Conservation (phyloP, 2,888 invertebrate genomes). For the Acanthosepion lycidas region DNA sequence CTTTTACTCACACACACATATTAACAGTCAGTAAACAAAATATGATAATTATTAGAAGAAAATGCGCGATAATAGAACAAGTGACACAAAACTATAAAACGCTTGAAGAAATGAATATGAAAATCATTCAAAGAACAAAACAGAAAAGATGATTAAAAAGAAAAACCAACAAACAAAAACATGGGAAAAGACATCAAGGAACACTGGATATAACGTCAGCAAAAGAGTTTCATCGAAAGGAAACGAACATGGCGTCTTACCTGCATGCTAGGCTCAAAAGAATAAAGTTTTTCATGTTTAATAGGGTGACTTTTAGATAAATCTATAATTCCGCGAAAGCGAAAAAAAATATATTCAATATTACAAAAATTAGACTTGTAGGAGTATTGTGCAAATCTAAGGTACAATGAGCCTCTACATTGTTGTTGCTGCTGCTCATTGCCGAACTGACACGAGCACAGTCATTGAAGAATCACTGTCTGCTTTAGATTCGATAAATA, state of each 20-base stretch:
- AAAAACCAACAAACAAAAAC: neutral
- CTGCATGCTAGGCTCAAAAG: neutral
- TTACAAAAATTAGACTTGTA: neutral
- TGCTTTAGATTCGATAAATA: neutral
- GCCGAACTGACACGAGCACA: too few species aligned
- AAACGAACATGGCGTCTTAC: neutral
- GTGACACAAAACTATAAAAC: neutral
- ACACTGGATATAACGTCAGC: neutral
- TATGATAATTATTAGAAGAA: neutral
- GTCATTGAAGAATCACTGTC: neutral
- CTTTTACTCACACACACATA: neutral
- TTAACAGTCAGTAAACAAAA: neutral
- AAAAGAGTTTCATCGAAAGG: neutral
- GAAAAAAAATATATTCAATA: neutral
- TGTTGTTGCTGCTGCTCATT: neutral
- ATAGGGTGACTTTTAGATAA: neutral
- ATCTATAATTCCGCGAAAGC: neutral
- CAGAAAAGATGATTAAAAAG: neutral
- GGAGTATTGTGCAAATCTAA: neutral
- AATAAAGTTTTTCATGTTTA: neutral
- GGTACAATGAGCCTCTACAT: neutral
- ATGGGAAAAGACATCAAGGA: constrained; percentile 8
- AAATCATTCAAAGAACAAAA: neutral
- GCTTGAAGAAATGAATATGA: neutral
- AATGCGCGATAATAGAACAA: neutral